Evolutionary conservation across 2,113 vertebrate genomes (phyloP).

Genomic region (Perognathus longimembris): DNA sequence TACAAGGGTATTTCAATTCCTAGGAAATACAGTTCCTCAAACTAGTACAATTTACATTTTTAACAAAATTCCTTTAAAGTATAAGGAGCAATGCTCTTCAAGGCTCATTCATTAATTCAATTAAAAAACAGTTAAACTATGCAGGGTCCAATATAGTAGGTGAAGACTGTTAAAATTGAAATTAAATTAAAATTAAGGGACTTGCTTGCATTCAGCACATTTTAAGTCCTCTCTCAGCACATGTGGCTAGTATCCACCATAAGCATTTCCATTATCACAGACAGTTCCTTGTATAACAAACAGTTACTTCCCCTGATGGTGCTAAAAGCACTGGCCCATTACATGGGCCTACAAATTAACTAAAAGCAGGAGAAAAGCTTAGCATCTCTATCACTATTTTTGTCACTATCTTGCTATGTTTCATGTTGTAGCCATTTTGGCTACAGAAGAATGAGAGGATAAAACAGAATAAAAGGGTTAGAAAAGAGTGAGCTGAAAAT

Average conservation of each 20-base stretch:
- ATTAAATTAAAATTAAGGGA: constrained; percentile 34
- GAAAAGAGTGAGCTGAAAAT: neutral
- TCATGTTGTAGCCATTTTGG: too few species aligned
- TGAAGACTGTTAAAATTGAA: constrained; percentile 25
- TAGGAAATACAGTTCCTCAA: too few species aligned
- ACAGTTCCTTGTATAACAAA: neutral
- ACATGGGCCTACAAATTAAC: too few species aligned
- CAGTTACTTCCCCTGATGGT: too few species aligned
- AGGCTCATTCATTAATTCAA: neutral
- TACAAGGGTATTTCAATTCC: too few species aligned
- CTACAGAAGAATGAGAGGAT: neutral
- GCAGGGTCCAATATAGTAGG: neutral
- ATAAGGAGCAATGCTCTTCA: neutral
- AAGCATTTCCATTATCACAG: constrained; percentile 2
- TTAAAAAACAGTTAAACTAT: neutral
- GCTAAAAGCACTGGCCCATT: too few species aligned
- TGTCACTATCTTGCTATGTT: too few species aligned
- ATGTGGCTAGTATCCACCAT: neutral
- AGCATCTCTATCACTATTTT: too few species aligned
- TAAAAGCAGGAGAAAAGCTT: too few species aligned
- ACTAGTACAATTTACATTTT: constrained; percentile 1
- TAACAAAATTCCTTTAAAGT: constrained; percentile 30
- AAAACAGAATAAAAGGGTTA: neutral
- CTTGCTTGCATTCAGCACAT: neutral
- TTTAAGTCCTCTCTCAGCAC: neutral